phyloP scores from a whole-genome alignment of 2,888 invertebrate species.

The Ornithoptera alexandrae region DNA sequence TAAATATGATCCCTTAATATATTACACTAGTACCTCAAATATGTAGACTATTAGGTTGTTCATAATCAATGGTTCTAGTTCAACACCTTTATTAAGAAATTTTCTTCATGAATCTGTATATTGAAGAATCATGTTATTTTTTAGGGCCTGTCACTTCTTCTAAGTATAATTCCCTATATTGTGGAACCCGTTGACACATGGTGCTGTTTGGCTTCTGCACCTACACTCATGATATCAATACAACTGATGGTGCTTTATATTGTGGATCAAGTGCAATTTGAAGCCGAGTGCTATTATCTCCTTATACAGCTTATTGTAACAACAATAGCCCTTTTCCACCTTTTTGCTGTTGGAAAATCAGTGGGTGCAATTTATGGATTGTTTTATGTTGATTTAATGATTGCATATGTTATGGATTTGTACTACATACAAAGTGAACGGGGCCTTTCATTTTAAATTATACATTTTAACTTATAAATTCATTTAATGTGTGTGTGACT shows the following conservation, averaged over 20 bases:
- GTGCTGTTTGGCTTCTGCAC: slow-evolving; percentile 63
- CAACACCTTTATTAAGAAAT: no score
- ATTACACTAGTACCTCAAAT: no score
- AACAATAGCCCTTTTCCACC: slow-evolving; percentile 44
- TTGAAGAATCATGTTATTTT: slow-evolving; percentile 35
- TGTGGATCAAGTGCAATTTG: slow-evolving; percentile 68
- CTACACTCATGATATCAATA: slow-evolving; percentile 66
- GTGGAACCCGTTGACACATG: slow-evolving; percentile 60
- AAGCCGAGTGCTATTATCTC: slow-evolving; percentile 65
- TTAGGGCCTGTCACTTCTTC: slow-evolving; percentile 73
- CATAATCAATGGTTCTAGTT: no score
- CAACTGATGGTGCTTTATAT: slow-evolving; percentile 66
- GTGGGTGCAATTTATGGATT: slow-evolving; percentile 63
- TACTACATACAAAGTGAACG: slow-evolving; percentile 61
- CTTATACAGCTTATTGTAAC: slow-evolving; percentile 51
- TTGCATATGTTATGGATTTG: slow-evolving; percentile 61
- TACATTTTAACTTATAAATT: slow-evolving; percentile 20
- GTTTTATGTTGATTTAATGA: slow-evolving; percentile 65
- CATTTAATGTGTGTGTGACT: no score
- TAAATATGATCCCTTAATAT: no score
- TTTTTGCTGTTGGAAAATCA: slow-evolving; percentile 49
- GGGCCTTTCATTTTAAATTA: slow-evolving; percentile 53
- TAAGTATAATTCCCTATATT: slow-evolving; percentile 67
- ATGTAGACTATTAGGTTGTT: no score
- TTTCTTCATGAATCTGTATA: background rate